phyloP scores from a whole-genome alignment of 2,888 invertebrate genomes.

The Drosophila pegasa region DNA sequence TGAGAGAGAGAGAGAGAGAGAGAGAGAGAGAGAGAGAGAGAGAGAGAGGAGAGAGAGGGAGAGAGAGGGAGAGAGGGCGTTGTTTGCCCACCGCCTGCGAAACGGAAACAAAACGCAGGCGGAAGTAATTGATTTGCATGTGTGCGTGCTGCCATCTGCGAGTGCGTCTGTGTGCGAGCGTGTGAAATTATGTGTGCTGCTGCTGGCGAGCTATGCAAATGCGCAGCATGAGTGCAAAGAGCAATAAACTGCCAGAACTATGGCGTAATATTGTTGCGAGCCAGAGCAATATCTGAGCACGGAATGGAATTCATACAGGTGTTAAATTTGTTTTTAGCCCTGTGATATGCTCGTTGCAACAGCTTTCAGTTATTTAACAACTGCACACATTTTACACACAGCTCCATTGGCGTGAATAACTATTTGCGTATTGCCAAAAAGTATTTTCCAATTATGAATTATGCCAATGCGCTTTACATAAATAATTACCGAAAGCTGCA shows the following conservation, averaged over 20 bases:
- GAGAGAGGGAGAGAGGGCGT: background rate
- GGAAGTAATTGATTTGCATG: slow-evolving; percentile 70
- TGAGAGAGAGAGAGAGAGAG: background rate
- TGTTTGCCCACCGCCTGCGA: slow-evolving; percentile 44
- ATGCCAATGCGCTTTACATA: background rate
- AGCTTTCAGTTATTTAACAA: background rate
- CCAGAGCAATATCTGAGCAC: background rate
- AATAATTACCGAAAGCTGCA: background rate
- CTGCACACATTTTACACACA: background rate
- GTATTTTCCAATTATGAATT: background rate
- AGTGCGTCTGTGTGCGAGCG: background rate
- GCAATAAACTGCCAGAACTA: slow-evolving; percentile 11
- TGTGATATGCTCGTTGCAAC: background rate
- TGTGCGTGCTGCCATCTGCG: slow-evolving; percentile 20
- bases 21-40: background rate
- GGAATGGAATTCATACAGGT: background rate
- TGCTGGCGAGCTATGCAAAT: slow-evolving; percentile 49
- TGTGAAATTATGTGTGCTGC: slow-evolving; percentile 6
- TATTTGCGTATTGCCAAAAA: background rate
- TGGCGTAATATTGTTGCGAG: slow-evolving; percentile 6
- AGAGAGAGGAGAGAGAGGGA: background rate
- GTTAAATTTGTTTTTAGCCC: background rate
- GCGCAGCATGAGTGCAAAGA: slow-evolving; percentile 29
- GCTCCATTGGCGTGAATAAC: background rate
- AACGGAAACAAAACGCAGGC: slow-evolving; percentile 72